These are phyloP conservation scores for Tiliacea aurago DNA, from an alignment of 2,888 invertebrate genomes.

Conservation along the genomic window DNA sequence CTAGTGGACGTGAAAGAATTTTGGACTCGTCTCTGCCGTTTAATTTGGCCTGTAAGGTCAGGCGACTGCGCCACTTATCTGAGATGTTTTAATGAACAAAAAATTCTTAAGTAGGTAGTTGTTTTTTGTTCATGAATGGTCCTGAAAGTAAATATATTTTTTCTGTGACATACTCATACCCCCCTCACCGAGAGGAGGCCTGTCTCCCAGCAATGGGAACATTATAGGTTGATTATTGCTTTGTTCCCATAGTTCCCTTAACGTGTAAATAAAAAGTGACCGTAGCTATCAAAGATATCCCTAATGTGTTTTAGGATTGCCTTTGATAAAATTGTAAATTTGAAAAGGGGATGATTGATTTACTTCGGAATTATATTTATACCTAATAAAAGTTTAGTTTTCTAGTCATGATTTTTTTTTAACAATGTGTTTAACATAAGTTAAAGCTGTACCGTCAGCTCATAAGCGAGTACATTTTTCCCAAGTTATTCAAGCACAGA, in stretches of 20 bases:
- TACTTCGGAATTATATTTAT: too few relatives aligned
- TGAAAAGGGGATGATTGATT: background rate
- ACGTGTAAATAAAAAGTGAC: background rate
- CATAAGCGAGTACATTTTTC: conserved; percentile 45
- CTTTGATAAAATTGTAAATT: background rate
- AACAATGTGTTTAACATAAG: background rate
- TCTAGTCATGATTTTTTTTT: background rate
- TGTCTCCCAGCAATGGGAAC: too few relatives aligned
- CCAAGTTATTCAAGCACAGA: conserved; percentile 60
- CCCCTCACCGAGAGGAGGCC: too few relatives aligned
- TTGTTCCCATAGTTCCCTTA: background rate
- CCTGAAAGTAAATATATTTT: background rate
- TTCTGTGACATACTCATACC: background rate
- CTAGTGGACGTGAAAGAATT: conserved; percentile 72
- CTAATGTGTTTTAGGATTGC: background rate
- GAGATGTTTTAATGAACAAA: conserved; percentile 28
- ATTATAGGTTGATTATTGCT: too few relatives aligned
- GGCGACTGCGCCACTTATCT: conserved; percentile 11
- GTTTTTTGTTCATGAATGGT: background rate
- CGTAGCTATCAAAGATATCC: background rate
- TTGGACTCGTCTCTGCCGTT: conserved; percentile 47
- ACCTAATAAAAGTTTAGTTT: too few relatives aligned
- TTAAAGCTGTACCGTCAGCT: conserved; percentile 12
- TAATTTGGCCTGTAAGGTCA: conserved; percentile 44
- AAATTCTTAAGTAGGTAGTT: background rate